These are phyloP conservation scores for Zosterops hypoxanthus DNA, from an alignment of 2,113 vertebrate genomes.

Conservation along the genomic window DNA sequence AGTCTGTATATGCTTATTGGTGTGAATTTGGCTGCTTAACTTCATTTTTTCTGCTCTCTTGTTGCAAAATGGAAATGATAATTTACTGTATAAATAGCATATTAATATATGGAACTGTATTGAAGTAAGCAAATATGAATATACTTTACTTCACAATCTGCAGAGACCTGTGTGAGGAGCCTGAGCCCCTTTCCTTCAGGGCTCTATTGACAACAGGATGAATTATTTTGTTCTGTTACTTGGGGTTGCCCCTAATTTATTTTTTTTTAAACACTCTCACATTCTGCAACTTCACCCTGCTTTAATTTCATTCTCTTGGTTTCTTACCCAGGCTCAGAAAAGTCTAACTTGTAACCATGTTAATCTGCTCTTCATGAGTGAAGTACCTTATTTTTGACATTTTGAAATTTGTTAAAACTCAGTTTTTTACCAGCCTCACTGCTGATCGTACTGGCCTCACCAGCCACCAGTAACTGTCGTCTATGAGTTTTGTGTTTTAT, in stretches of 20 bases:
- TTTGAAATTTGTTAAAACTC: background rate
- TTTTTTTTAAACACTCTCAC: background rate
- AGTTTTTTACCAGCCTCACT: background rate
- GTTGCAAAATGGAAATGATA: background rate
- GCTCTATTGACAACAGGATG: accelerated
- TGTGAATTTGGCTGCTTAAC: background rate
- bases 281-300: background rate
- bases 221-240: background rate
- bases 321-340: background rate
- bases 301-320: background rate
- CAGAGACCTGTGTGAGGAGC: background rate
- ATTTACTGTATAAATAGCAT: background rate
- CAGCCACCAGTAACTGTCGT: background rate
- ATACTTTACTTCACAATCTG: background rate
- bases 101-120: background rate
- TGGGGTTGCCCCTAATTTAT: accelerated
- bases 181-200: background rate
- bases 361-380: background rate
- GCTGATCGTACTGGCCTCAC: background rate
- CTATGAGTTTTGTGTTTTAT: background rate
- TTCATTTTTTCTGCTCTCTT: background rate
- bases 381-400: background rate
- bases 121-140: background rate
- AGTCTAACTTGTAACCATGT: background rate
- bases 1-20: background rate